Base-by-base conservation (phyloP, 2,113 vertebrate species). In the Carlito syrichta region DNA sequence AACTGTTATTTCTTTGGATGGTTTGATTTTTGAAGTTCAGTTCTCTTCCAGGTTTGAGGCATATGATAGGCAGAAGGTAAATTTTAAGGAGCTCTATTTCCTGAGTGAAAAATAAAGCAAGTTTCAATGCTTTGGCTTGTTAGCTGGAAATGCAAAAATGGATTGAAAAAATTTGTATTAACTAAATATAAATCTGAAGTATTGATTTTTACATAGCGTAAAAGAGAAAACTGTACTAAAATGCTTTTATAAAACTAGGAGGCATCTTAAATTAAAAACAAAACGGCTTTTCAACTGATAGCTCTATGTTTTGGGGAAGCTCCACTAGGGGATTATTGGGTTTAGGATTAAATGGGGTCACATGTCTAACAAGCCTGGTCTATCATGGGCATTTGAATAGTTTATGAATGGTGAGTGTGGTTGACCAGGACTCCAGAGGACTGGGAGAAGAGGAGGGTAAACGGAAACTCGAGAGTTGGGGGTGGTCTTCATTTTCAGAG, bases 181-280 rank as follows among this genome's bases (percentile, higher is more conserved):
- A 91, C 90, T 66, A 91, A 92, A 96, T 83, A 97, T n/a, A 97
- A 96, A 96, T 35, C 69, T 92, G 85, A 95, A 96, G 86, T 82
- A 85, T 88, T 81, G 5, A 62, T 86, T 38, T 77, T 85, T 71
- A n/a, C 45, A 63, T 0, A 86, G 52, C 25, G 35, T 73, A 79
- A 56, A 56, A 84, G 92, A 97, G 69, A 17, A 73, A 68, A 74
- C 0, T 81, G 45, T 60, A 54, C 17, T 92, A 81, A 96, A 89
- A 74, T 83, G 35, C 19, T 97, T 45, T 1, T 38, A 0, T 0
- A 1, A 96, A 22, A 92, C 83, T 38, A 84, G 89, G 84, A 95
- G 94, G 63, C 85, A 56, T 86, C 86, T 92, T 62, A 82, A 54
- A 9, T 87, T 93, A 83, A 95, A 83, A 82, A 62, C 83, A 54